Conservation (phyloP, 1,140 invertebrate species). For the Musca domestica region DNA sequence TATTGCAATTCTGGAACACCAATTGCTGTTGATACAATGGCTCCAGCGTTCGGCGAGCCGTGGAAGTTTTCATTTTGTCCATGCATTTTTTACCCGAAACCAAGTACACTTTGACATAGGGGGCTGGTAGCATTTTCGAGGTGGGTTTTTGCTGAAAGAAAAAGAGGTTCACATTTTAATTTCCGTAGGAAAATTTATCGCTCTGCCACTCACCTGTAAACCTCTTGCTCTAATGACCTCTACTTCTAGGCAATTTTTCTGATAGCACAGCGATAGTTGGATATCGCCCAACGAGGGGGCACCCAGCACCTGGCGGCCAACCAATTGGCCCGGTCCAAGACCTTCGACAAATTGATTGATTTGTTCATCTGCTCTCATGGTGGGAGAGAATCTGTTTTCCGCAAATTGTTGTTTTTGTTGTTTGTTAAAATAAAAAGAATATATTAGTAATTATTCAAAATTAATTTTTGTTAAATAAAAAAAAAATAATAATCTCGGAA, state of each 20-base stretch:
- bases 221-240: conserved; percentile 95
- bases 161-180: conserved; percentile 7
- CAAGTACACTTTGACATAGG: conserved; percentile 98
- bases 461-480: background rate
- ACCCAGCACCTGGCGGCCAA: conserved; percentile 95
- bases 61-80: conserved; percentile 93
- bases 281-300: conserved; percentile 96
- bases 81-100: conserved; percentile 95
- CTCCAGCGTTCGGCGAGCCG: conserved; percentile 89
- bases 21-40: conserved; percentile 96
- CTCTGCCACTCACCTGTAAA: conserved; percentile 62
- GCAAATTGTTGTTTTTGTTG: conserved; percentile 18
- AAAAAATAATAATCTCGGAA: background rate
- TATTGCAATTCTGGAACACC: conserved; percentile 83
- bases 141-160: conserved; percentile 69
- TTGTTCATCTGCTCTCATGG: conserved; percentile 73
- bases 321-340: conserved; percentile 93
- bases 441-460: conserved; percentile 14
- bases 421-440: conserved; percentile 23
- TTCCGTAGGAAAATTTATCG: background rate
- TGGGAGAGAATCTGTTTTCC: conserved; percentile 71
- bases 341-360: conserved; percentile 94
- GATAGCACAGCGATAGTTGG: conserved; percentile 88
- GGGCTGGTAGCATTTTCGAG: conserved; percentile 89
- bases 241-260: conserved; percentile 93